Conservation (phyloP, 2,797 vertebrate genomes). For the Muscicapa striata region DNA sequence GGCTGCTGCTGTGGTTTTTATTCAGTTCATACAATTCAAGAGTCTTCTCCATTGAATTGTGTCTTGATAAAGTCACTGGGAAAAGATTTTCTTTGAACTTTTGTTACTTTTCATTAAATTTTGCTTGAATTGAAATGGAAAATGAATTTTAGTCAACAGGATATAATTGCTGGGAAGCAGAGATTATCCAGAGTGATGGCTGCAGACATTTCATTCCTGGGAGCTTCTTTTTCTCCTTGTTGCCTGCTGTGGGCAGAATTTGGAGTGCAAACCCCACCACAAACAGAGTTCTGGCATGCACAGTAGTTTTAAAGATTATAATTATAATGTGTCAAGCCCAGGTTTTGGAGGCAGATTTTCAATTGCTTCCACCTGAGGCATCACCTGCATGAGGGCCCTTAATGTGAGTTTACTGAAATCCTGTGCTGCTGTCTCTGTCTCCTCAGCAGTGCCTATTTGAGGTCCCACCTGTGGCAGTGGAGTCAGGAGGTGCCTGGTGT, state of each 20-base stretch:
- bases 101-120: neutral
- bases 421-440: neutral
- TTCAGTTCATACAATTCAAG: neutral
- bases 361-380: neutral
- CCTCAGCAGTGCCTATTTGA: neutral
- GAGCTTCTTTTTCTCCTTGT: neutral
- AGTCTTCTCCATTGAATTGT: neutral
- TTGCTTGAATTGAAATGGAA: neutral
- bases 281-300: neutral
- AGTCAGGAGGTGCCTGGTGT: neutral
- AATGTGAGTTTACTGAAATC: neutral
- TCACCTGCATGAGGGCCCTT: neutral
- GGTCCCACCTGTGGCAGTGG: neutral
- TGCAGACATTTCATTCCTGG: neutral
- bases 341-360: neutral
- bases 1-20: neutral
- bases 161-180: neutral
- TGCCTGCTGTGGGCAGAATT: neutral
- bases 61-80: neutral
- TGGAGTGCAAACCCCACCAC: neutral
- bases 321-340: neutral
- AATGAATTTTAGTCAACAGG: neutral
- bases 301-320: neutral
- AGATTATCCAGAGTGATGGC: neutral
- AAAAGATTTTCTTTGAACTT: neutral